Evolutionary conservation across 2,888 invertebrate genomes (phyloP).

Genomic region (Limenitis camilla): DNA sequence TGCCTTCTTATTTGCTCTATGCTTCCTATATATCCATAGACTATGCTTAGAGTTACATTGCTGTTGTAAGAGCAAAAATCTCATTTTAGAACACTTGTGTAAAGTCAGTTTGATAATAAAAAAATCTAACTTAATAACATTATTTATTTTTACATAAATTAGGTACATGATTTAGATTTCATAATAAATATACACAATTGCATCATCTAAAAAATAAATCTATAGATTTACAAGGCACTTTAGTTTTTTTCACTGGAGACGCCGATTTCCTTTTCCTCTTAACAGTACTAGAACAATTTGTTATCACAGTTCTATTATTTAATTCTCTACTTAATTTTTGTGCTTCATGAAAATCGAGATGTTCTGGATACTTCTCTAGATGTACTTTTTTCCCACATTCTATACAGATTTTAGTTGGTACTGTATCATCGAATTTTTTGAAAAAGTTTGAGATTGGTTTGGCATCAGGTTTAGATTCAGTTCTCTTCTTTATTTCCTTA

Average conservation of each 20-base stretch:
- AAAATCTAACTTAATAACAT: no score
- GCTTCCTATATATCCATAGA: no score
- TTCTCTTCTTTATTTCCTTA: conserved; percentile 28
- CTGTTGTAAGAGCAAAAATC: no score
- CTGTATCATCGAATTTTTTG: conserved; percentile 52
- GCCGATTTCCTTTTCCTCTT: conserved; percentile 56
- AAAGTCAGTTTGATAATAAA: no score
- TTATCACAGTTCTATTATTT: conserved; percentile 53
- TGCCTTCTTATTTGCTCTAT: no score
- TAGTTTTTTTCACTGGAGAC: conserved; percentile 52
- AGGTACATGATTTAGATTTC: not conserved
- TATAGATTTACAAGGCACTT: conserved; percentile 57
- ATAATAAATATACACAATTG: no score
- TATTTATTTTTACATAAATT: not conserved
- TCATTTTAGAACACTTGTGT: no score
- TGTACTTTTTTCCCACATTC: conserved; percentile 80
- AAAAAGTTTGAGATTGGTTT: conserved; percentile 56
- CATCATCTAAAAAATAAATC: conserved; percentile 53
- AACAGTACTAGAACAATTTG: conserved; percentile 22
- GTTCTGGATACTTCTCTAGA: conserved; percentile 78
- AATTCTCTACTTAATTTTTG: conserved; percentile 81
- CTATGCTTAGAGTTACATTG: no score
- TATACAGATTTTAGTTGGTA: conserved; percentile 72
- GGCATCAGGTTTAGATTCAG: conserved; percentile 33
- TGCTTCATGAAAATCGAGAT: conserved; percentile 90